A percentile compares a stretch with the other conserved stretches of the same genome.
Conservation (phyloP, 2,113 vertebrate genomes). For the Phyllopteryx taeniolatus region DNA sequence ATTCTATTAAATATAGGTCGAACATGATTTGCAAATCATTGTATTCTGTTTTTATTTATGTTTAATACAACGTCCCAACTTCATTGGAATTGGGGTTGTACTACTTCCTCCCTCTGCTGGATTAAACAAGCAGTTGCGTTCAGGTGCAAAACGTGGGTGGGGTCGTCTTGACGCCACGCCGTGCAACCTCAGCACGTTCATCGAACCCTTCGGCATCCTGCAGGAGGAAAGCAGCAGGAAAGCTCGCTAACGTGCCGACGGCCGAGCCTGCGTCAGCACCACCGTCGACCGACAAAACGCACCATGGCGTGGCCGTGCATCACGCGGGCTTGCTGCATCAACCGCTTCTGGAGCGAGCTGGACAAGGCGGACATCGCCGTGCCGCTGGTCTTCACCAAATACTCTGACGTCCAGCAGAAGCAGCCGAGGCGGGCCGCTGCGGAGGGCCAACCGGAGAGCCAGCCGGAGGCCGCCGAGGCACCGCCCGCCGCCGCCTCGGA, state of each 20-base stretch:
- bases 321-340: constrained; percentile 96
- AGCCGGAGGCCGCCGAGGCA: constrained; percentile 77
- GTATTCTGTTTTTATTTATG: no score
- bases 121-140: not conserved
- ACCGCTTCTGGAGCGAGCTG: constrained; percentile 94
- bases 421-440: constrained; percentile 61
- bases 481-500: constrained; percentile 64
- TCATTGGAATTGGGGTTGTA: not conserved
- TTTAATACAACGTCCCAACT: no score
- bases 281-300: not conserved
- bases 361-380: constrained; percentile 96
- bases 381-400: constrained; percentile 92
- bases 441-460: constrained; percentile 82
- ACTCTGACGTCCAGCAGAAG: constrained; percentile 84
- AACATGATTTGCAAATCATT: no score
- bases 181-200: constrained; percentile 52
- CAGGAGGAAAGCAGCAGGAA: constrained; percentile 1
- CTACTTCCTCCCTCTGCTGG: not conserved
- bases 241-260: not conserved
- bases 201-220: constrained; percentile 30
- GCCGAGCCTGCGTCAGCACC: not conserved
- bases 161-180: constrained; percentile 58
- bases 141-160: constrained; percentile 60
- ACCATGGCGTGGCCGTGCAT: constrained; percentile 97
- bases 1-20: no score